Conservation (phyloP, 2,797 vertebrate species). For the Avahi laniger region DNA sequence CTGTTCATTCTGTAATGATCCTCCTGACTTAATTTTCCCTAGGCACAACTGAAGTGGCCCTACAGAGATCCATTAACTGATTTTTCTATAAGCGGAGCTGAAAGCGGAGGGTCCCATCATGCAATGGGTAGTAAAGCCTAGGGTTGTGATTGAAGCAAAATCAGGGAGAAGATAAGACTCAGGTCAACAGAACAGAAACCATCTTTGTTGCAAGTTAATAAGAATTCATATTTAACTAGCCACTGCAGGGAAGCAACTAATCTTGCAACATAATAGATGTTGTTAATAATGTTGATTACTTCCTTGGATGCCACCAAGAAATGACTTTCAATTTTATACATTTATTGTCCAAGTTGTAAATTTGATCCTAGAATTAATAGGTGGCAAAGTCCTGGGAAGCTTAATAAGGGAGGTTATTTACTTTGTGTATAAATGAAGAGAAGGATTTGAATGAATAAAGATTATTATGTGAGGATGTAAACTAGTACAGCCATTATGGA, state of each 20-base stretch:
- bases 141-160: not conserved
- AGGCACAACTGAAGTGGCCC: not conserved
- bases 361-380: slow-evolving; percentile 38
- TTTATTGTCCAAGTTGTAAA: slow-evolving; percentile 52
- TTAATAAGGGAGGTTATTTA: slow-evolving; percentile 46
- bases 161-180: not conserved
- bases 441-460: slow-evolving; percentile 17
- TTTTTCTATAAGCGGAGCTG: not conserved
- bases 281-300: slow-evolving; percentile 21
- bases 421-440: not conserved
- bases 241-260: not conserved
- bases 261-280: not conserved
- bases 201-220: slow-evolving; percentile 4
- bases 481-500: not conserved
- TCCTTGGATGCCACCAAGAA: not conserved
- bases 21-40: not conserved
- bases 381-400: not conserved
- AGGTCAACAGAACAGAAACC: not conserved
- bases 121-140: not conserved
- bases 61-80: not conserved
- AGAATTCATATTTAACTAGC: slow-evolving; percentile 26
- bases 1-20: not conserved
- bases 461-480: not conserved
- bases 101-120: not conserved
- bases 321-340: slow-evolving; percentile 6